A percentile compares a stretch with the other conserved stretches of the same genome.
These are phyloP conservation scores for Diadegma fenestrale DNA, from an alignment of 2,888 invertebrate species.

Conservation along the genomic window DNA sequence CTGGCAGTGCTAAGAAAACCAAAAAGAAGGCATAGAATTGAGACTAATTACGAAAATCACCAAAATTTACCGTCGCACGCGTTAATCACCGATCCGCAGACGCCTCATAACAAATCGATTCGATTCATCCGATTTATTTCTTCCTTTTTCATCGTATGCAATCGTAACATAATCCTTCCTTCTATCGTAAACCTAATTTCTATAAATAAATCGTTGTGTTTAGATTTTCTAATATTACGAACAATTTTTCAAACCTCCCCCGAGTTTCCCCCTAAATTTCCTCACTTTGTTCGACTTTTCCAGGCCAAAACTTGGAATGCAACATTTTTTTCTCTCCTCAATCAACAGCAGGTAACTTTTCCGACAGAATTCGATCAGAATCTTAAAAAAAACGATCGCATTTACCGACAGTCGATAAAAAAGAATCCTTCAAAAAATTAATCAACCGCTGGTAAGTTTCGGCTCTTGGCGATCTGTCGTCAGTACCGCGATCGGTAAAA, in stretches of 20 bases:
- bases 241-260: background rate
- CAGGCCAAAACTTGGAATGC: no score
- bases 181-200: slow-evolving; percentile 67
- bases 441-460: no score
- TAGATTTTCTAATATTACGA: slow-evolving; percentile 65
- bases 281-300: background rate
- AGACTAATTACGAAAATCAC: slow-evolving; percentile 50
- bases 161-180: slow-evolving; percentile 47
- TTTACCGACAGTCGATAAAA: slow-evolving; percentile 15
- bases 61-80: slow-evolving; percentile 23
- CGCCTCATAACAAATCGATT: slow-evolving; percentile 58
- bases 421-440: background rate
- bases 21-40: slow-evolving; percentile 62
- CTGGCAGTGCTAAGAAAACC: slow-evolving; percentile 68
- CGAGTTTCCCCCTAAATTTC: no score
- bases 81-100: slow-evolving; percentile 56
- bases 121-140: slow-evolving; percentile 37
- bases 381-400: no score
- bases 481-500: no score
- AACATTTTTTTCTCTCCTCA: no score
- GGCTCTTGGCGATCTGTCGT: no score
- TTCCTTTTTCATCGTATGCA: slow-evolving; percentile 59
- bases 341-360: background rate
- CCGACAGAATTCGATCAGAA: no score
- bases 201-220: slow-evolving; percentile 71